These are phyloP conservation scores for Drosophila miranda DNA, from an alignment of 1,140 invertebrate species.

Conservation along the genomic window DNA sequence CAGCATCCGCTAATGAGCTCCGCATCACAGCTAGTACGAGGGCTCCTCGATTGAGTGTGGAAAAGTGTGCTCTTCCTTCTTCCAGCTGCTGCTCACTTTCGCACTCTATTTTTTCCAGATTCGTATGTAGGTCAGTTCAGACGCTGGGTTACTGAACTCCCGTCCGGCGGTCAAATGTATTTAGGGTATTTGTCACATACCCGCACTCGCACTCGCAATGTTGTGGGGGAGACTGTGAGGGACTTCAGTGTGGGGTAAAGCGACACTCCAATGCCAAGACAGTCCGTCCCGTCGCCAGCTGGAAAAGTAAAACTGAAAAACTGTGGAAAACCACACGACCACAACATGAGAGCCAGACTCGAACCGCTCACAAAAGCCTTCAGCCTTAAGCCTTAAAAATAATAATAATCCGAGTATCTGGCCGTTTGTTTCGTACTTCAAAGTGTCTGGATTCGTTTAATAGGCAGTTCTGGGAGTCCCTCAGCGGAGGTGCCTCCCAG, in stretches of 20 bases:
- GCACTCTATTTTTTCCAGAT: conserved; percentile 24
- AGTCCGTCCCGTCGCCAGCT: conserved; percentile 19
- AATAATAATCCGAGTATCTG: too few relatives aligned
- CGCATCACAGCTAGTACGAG: too few relatives aligned
- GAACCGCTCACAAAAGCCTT: conserved; percentile 1
- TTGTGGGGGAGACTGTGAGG: conserved; percentile 16
- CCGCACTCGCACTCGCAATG: conserved; percentile 1
- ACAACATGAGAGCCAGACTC: conserved; percentile 38
- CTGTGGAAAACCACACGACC: conserved; percentile 37
- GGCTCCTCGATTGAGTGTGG: neutral
- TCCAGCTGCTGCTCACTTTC: conserved; percentile 16
- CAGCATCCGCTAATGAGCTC: too few relatives aligned
- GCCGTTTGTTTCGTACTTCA: too few relatives aligned
- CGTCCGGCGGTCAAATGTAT: conserved; percentile 36
- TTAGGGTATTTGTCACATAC: conserved; percentile 50
- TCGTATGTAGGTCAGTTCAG: conserved; percentile 45
- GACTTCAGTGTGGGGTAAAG: conserved; percentile 37
- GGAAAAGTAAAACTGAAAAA: conserved; percentile 48
- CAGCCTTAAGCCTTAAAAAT: neutral
- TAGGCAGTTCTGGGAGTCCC: too few relatives aligned
- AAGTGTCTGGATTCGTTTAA: too few relatives aligned
- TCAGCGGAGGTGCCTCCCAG: too few relatives aligned
- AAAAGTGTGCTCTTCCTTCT: conserved; percentile 3
- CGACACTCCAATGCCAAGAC: conserved; percentile 64
- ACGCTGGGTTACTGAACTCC: conserved; percentile 43